These are phyloP conservation scores for Scrobipalpa costella DNA, from an alignment of 2,888 invertebrate species.

Conservation along the genomic window DNA sequence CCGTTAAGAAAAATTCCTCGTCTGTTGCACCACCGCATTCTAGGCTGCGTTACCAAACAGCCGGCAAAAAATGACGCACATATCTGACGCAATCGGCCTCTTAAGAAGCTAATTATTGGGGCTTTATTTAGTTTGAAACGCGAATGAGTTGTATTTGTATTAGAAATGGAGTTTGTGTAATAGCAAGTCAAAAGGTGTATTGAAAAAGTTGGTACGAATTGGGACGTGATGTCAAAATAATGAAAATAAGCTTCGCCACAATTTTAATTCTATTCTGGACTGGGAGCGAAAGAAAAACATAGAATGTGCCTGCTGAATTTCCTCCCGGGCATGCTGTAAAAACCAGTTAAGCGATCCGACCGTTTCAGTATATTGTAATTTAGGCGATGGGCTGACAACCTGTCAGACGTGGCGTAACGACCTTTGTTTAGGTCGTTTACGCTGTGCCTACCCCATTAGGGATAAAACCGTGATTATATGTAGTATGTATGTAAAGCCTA, in stretches of 20 bases:
- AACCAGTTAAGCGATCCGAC: too few relatives aligned
- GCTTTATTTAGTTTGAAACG: slow-evolving; percentile 10
- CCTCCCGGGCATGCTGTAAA: too few relatives aligned
- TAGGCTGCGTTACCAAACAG: slow-evolving; percentile 13
- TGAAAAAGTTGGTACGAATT: not conserved
- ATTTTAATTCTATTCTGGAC: too few relatives aligned
- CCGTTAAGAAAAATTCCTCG: not conserved
- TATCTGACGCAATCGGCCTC: not conserved
- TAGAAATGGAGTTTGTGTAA: not conserved
- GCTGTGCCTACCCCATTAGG: too few relatives aligned
- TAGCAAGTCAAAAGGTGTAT: not conserved
- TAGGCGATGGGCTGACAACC: too few relatives aligned
- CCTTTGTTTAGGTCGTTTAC: too few relatives aligned
- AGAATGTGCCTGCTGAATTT: too few relatives aligned
- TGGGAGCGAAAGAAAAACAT: too few relatives aligned
- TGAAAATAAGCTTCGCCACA: not conserved
- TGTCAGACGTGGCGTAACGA: too few relatives aligned
- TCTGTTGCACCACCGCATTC: slow-evolving; percentile 11
- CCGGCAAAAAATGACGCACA: slow-evolving; percentile 2
- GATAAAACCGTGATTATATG: too few relatives aligned
- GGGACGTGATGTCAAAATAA: not conserved
- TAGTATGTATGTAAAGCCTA: too few relatives aligned
- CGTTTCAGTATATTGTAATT: too few relatives aligned
- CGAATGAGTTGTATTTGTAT: not conserved
- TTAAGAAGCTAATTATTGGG: slow-evolving; percentile 12